Conservation (phyloP, 2,888 invertebrate genomes). For the Leucoma salicis region DNA sequence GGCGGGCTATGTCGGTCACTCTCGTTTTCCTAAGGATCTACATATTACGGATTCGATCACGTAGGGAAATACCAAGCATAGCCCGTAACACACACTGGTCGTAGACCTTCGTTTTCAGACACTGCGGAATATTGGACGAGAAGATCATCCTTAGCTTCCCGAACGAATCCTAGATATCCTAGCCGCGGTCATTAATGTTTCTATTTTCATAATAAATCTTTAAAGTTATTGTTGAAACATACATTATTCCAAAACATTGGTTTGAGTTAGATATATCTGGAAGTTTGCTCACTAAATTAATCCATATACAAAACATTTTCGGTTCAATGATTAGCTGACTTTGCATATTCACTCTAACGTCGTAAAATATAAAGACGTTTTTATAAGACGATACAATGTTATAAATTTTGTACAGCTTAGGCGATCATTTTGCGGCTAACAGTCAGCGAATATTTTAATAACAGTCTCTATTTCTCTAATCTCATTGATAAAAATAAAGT, state of each 20-base stretch:
- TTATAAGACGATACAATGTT: slow-evolving; percentile 19
- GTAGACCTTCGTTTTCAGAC: too few species aligned
- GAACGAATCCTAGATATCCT: too few species aligned
- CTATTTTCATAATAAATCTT: too few species aligned
- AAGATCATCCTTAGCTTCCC: too few species aligned
- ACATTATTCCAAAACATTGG: slow-evolving; percentile 25
- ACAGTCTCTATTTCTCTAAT: background rate
- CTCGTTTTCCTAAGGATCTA: too few species aligned
- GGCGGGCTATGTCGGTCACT: too few species aligned
- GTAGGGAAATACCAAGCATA: too few species aligned
- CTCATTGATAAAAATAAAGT: too few species aligned
- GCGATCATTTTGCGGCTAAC: background rate
- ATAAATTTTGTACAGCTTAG: background rate
- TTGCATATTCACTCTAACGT: slow-evolving; percentile 18
- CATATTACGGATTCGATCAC: too few species aligned
- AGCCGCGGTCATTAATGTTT: too few species aligned
- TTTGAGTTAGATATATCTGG: slow-evolving; percentile 10
- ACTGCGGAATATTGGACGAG: too few species aligned
- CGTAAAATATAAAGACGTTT: slow-evolving; percentile 28
- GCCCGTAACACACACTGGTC: too few species aligned
- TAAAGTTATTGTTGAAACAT: slow-evolving; percentile 23
- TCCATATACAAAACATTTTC: slow-evolving; percentile 29
- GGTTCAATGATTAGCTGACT: slow-evolving; percentile 18
- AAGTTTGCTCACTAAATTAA: slow-evolving; percentile 36
- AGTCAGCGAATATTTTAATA: background rate